Conservation (phyloP, 2,797 vertebrate genomes). For the Odontamblyopus rebecca region DNA sequence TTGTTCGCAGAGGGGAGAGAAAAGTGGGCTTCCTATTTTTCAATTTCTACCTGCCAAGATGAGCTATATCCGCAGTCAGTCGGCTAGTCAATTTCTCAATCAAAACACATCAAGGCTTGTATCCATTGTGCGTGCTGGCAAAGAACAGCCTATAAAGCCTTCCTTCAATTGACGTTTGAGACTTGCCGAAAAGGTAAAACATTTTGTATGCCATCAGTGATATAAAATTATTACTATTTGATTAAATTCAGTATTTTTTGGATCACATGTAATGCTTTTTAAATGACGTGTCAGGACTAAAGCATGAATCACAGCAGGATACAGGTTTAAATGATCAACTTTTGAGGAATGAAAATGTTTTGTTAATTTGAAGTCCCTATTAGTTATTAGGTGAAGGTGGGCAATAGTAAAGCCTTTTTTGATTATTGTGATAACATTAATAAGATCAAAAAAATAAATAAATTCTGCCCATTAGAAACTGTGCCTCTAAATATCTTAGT, state of each 20-base stretch:
- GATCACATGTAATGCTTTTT: too few relatives aligned
- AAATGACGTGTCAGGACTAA: too few relatives aligned
- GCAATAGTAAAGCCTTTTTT: neutral
- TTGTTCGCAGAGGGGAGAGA: conserved; percentile 69
- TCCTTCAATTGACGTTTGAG: neutral
- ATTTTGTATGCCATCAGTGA: neutral
- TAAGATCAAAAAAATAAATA: neutral
- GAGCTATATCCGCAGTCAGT: conserved; percentile 51
- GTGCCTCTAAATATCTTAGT: neutral
- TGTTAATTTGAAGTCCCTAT: too few relatives aligned
- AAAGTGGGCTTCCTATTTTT: conserved; percentile 73
- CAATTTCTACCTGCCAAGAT: conserved; percentile 81
- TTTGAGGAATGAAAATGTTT: neutral
- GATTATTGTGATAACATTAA: too few relatives aligned
- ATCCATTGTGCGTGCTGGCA: conserved; percentile 5
- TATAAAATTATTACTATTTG: neutral
- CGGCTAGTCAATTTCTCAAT: conserved; percentile 75
- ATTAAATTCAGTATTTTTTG: too few relatives aligned
- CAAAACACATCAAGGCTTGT: conserved; percentile 44
- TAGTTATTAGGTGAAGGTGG: neutral
- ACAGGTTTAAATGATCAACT: neutral
- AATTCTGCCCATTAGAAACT: neutral
- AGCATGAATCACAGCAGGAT: neutral
- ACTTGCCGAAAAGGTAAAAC: neutral
- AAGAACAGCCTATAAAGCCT: neutral